A percentile compares a stretch with the other conserved stretches of the same genome.
phyloP scores from a whole-genome alignment of 2,797 vertebrate genomes.

The Sebastes steindachneri region DNA sequence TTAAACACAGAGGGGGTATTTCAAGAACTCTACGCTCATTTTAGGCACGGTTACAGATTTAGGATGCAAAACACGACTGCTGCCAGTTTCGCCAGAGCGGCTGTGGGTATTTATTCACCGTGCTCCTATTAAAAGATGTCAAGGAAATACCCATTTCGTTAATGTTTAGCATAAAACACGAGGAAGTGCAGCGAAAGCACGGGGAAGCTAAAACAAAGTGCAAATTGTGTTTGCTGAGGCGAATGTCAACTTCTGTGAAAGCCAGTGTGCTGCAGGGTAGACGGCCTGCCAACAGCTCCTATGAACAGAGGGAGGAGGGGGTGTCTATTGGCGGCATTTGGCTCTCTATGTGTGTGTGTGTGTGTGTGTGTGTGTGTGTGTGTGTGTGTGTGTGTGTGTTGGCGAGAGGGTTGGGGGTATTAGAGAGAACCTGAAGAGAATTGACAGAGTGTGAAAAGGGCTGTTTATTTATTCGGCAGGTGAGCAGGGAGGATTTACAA shows the following conservation, averaged over 20 bases:
- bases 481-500: conserved; percentile 25
- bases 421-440: background rate
- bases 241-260: conserved; percentile 69
- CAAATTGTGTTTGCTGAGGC: conserved; percentile 63
- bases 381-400: background rate
- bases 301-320: conserved; percentile 39
- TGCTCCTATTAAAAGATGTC: background rate
- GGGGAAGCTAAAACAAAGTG: conserved; percentile 55
- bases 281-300: conserved; percentile 54
- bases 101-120: background rate
- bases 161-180: conserved; percentile 35
- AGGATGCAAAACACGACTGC: background rate
- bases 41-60: background rate
- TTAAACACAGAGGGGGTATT: background rate
- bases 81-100: background rate
- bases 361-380: background rate
- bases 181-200: conserved; percentile 40
- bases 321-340: conserved; percentile 36
- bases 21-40: background rate
- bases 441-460: conserved; percentile 43
- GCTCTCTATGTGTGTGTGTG: background rate
- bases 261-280: conserved; percentile 45
- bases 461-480: conserved; percentile 46
- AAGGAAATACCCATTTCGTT: conserved; percentile 1
- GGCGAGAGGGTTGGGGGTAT: background rate